These are phyloP conservation scores for Tautogolabrus adspersus DNA, from an alignment of 2,113 vertebrate genomes.

Conservation along the genomic window DNA sequence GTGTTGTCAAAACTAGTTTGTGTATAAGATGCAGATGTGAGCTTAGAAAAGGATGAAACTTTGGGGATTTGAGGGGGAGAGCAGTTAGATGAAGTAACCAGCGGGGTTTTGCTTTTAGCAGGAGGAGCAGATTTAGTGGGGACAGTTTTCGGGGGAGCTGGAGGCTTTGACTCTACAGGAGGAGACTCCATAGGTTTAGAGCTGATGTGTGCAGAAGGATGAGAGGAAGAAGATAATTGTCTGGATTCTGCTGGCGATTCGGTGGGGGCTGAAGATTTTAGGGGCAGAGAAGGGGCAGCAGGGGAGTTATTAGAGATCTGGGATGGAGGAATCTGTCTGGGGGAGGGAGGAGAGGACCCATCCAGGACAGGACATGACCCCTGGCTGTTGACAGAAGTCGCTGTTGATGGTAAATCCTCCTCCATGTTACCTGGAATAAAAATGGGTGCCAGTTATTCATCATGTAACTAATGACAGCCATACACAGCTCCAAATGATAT, in stretches of 20 bases:
- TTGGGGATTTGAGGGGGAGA: conserved; percentile 10
- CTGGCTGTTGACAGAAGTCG: conserved; percentile 30
- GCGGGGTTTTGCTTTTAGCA: conserved; percentile 13
- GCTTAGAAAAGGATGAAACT: conserved; percentile 9
- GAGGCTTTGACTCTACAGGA: conserved; percentile 10
- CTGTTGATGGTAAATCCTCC: conserved; percentile 36
- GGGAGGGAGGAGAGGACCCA: conserved; percentile 26
- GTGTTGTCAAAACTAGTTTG: not conserved
- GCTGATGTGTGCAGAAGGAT: not conserved
- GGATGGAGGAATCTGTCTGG: conserved; percentile 26
- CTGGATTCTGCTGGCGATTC: not conserved
- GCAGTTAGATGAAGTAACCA: conserved; percentile 6
- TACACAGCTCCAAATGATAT: not conserved
- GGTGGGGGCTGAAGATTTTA: conserved; percentile 13
- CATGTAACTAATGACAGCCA: not conserved
- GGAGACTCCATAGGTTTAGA: conserved; percentile 10
- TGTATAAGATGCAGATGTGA: conserved; percentile 6
- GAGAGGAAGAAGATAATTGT: not conserved
- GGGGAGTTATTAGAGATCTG: conserved; percentile 18
- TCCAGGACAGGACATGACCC: conserved; percentile 38
- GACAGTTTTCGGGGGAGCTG: not conserved
- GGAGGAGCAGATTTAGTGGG: not conserved
- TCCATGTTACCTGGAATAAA: conserved; percentile 58
- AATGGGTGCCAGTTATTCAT: not conserved
- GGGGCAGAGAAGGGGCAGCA: not conserved